These are phyloP conservation scores for Equus przewalskii DNA, from an alignment of 2,113 vertebrate genomes.

Conservation along the genomic window DNA sequence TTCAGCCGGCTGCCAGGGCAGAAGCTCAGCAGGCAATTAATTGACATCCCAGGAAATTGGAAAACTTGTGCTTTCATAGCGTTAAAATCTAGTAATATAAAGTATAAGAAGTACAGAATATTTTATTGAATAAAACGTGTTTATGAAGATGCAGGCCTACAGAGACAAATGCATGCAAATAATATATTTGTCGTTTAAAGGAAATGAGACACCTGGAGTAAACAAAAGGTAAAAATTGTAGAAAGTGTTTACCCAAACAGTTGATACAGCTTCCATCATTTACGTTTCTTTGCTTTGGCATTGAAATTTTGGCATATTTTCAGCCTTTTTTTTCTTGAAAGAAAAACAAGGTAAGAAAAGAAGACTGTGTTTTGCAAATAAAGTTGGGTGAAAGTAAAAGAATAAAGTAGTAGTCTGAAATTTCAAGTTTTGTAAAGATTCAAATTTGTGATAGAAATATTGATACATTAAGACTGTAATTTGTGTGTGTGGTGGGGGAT, in stretches of 20 bases:
- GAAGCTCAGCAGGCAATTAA: constrained; percentile 55
- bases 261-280: background rate
- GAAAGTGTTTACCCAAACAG: background rate
- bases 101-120: background rate
- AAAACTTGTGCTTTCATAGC: constrained; percentile 6
- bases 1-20: constrained; percentile 26
- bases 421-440: background rate
- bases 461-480: background rate
- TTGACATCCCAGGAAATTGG: background rate
- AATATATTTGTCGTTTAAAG: background rate
- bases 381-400: background rate
- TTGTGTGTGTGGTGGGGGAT: no score
- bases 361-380: background rate
- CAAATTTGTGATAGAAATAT: background rate
- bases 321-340: background rate
- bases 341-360: background rate
- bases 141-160: background rate
- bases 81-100: background rate
- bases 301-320: background rate
- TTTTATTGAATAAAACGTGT: background rate
- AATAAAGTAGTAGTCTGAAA: background rate
- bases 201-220: background rate
- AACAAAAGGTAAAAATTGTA: background rate
- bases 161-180: background rate
- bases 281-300: background rate